A percentile compares a stretch with the other conserved stretches of the same genome.
Conservation (phyloP, 2,113 vertebrate species). For the Pseudorasbora parva region DNA sequence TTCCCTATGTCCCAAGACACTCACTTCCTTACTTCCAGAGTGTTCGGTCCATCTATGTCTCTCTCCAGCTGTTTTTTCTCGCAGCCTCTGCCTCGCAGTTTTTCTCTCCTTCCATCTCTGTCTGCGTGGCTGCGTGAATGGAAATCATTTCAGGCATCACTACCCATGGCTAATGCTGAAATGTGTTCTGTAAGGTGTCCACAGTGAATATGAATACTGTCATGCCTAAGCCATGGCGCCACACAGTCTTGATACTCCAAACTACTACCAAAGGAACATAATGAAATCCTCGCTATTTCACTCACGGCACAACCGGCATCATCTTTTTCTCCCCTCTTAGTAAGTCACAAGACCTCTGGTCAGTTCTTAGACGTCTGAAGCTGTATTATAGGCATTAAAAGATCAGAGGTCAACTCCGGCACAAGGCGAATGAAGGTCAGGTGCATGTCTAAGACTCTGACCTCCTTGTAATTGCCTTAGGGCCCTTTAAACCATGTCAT, state of each 20-base stretch:
- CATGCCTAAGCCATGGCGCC: constrained; percentile 68
- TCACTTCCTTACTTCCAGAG: not conserved
- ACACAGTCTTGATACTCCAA: constrained; percentile 35
- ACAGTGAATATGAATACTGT: constrained; percentile 71
- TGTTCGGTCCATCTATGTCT: constrained; percentile 29
- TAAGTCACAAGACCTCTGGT: not conserved
- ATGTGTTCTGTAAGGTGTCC: constrained; percentile 70
- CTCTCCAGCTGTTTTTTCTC: constrained; percentile 34
- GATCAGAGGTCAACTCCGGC: constrained; percentile 3
- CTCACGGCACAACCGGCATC: not conserved
- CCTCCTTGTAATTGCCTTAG: constrained; percentile 28
- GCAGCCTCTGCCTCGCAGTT: constrained; percentile 9
- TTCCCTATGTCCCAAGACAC: not conserved
- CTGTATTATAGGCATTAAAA: constrained; percentile 11
- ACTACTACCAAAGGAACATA: constrained; percentile 36
- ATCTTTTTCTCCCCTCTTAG: not conserved
- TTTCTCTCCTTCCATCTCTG: constrained; percentile 31
- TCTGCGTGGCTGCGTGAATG: constrained; percentile 49
- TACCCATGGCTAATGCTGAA: constrained; percentile 72
- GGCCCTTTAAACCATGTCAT: not conserved
- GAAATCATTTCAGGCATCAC: constrained; percentile 79
- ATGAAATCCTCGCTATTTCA: constrained; percentile 57
- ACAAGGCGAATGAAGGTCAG: constrained; percentile 28
- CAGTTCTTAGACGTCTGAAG: not conserved
- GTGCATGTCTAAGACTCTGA: constrained; percentile 17